Conservation (phyloP, 2,888 invertebrate genomes). For the Mystacides longicornis region DNA sequence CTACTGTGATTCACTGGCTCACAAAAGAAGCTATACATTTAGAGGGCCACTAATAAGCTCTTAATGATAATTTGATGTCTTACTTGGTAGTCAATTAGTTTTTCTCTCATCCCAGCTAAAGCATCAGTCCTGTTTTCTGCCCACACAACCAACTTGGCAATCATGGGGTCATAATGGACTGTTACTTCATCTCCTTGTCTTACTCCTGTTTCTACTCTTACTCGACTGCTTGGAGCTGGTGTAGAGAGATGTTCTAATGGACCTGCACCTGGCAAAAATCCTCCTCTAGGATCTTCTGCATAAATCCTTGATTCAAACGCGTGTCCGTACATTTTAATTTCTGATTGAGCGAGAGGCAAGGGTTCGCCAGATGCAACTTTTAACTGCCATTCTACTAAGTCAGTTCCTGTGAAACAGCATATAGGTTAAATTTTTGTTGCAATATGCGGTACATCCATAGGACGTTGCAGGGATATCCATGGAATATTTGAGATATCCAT, state of each 20-base stretch:
- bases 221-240: conserved; percentile 56
- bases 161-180: conserved; percentile 99
- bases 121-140: conserved; percentile 76
- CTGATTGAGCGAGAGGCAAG: conserved; percentile 72
- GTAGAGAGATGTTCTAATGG: conserved; percentile 65
- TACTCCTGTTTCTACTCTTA: conserved; percentile 86
- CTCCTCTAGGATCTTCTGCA: conserved; percentile 77
- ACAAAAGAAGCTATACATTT: too few species aligned
- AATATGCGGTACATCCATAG: too few species aligned
- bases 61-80: too few species aligned
- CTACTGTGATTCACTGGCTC: too few species aligned
- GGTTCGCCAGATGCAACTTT: conserved; percentile 83
- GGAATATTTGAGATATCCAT: too few species aligned
- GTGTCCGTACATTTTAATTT: conserved; percentile 75
- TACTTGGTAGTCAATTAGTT: conserved; percentile 81
- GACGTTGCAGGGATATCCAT: too few species aligned
- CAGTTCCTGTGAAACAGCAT: conserved; percentile 56
- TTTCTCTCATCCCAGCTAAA: conserved; percentile 64
- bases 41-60: too few species aligned
- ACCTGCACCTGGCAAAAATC: conserved; percentile 94
- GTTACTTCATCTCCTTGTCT: conserved; percentile 91
- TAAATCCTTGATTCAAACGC: conserved; percentile 96
- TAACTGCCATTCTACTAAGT: conserved; percentile 97
- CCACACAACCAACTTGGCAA: conserved; percentile 97
- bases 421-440: too few species aligned